Evolutionary conservation across 2,797 vertebrate species (phyloP), one percentile per base, ranked within the genome.

Genomic region (Sciurus carolinensis): DNA sequence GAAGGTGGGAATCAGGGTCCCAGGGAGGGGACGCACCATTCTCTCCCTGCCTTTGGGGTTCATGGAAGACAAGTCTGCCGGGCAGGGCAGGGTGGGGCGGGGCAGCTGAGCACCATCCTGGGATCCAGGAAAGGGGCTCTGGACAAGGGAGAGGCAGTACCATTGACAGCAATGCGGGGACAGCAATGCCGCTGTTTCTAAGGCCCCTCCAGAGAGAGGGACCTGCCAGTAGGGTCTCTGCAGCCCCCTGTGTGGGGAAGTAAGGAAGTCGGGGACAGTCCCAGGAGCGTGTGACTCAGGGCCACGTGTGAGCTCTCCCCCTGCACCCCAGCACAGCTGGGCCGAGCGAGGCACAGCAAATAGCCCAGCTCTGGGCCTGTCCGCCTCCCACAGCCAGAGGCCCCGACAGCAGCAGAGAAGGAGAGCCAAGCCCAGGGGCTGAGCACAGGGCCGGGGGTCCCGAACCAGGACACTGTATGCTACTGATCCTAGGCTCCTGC

Each of bases 361-460:
- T 0, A 12, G 59, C 42, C 84, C 8, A 30, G 22, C 91, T 42
- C 64, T 14, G 81, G 87, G 24, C 75, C 87, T 52, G 1, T 44
- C 33, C 8, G 20, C 85, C 80, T 26, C 89, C 47, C 44, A 1
- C 28, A 64, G 81, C 59, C 77, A 0, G 44, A 71, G 39, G 64
- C 81, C 85, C 81, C 79, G 28, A 71, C 67, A 50, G 86, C 92
- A 95, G 95, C 80, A 85, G 91, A 62, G 75, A 91, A 42, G 90
- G 83, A 24, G 36, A 67, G 72, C 85, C 4, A 26, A 18, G 44
- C 11, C 57, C 24, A n/a, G 69, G 50, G 76, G 77, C 93, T 7
- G 15, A 66, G 90, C 39, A 36, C 20, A 4, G 66, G 73, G 33
- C 22, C 4, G 18, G 71, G 17, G 64, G 67, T 62, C 75, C 82